These are phyloP conservation scores for Drosophila pseudotakahashii DNA, from an alignment of 2,888 invertebrate species.

Conservation along the genomic window DNA sequence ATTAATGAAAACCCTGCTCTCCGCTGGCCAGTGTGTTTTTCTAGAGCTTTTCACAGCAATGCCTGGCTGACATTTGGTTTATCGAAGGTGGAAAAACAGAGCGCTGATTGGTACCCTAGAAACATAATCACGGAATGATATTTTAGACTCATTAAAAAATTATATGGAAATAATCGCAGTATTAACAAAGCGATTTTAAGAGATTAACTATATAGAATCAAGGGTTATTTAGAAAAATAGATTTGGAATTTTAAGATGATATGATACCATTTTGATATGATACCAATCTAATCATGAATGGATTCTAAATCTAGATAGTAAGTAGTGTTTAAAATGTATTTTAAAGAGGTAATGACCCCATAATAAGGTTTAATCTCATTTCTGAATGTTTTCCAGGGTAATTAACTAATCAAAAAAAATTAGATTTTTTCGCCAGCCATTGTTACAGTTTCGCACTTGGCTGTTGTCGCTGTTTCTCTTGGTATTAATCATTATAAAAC, in stretches of 20 bases:
- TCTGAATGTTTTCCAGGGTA: slow-evolving; percentile 6
- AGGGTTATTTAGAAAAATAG: no score
- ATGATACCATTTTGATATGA: no score
- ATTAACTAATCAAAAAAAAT: background rate
- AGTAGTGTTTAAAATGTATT: background rate
- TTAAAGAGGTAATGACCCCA: background rate
- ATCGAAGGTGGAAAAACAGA: slow-evolving; percentile 15
- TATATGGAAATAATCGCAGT: background rate
- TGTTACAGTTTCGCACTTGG: slow-evolving; percentile 45
- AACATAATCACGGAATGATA: slow-evolving; percentile 21
- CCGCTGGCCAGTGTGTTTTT: slow-evolving; percentile 27
- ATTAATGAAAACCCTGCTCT: slow-evolving; percentile 50
- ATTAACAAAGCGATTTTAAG: background rate
- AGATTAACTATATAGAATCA: background rate
- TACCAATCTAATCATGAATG: background rate
- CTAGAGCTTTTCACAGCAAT: slow-evolving; percentile 42
- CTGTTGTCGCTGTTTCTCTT: slow-evolving; percentile 42
- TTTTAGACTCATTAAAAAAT: slow-evolving; percentile 29
- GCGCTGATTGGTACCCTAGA: slow-evolving; percentile 34
- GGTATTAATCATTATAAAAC: slow-evolving; percentile 40
- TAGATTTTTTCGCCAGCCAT: slow-evolving; percentile 24
- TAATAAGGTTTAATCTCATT: background rate
- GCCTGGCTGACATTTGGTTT: slow-evolving; percentile 14
- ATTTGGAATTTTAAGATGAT: background rate
- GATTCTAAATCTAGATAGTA: background rate